phyloP scores from a whole-genome alignment of 2,888 invertebrate genomes.

The Leptopterna dolabrata region DNA sequence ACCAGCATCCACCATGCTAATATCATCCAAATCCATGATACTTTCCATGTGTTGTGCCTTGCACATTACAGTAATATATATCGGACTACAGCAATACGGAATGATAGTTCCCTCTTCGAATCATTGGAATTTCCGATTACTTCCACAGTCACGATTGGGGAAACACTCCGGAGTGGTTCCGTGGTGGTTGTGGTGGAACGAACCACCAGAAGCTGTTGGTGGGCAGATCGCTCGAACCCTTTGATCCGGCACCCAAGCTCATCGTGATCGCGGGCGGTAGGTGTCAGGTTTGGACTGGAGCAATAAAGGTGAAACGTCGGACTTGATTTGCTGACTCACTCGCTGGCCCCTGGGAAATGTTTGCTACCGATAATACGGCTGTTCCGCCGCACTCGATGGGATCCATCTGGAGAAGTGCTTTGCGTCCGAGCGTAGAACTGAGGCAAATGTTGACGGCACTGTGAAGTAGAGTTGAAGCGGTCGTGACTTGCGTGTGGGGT shows the following conservation, averaged over 20 bases:
- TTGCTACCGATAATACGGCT: neutral
- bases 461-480: neutral
- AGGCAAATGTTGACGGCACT: constrained; percentile 3
- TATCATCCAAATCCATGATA: too few species aligned
- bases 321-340: constrained; percentile 10
- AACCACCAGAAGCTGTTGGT: neutral
- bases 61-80: too few species aligned
- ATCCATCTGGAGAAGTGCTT: neutral
- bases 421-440: neutral
- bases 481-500: neutral
- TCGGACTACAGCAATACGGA: too few species aligned
- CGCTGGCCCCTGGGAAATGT: constrained; percentile 8
- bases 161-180: too few species aligned
- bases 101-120: too few species aligned
- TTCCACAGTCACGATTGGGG: too few species aligned
- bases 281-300: neutral
- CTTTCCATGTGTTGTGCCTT: too few species aligned
- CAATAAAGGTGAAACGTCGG: neutral
- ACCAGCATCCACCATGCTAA: too few species aligned
- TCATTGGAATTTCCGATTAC: too few species aligned
- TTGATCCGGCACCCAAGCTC: neutral
- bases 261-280: neutral
- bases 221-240: neutral
- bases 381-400: neutral
- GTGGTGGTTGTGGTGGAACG: neutral